phyloP scores from a whole-genome alignment of 2,113 vertebrate species.

The Coreoperca whiteheadi region DNA sequence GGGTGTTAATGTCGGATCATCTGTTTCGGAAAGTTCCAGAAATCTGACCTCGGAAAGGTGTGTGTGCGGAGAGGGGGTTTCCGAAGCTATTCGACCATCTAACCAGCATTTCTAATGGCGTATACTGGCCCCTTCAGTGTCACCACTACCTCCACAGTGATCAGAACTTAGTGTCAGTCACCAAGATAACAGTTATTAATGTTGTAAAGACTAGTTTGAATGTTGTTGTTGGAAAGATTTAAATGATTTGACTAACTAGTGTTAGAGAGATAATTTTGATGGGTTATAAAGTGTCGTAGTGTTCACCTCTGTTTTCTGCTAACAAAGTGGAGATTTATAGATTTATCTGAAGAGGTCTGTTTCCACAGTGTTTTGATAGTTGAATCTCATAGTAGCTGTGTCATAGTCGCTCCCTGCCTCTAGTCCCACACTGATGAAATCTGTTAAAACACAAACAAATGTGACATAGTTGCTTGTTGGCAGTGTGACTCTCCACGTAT shows the following conservation, averaged over 20 bases:
- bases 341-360: background rate
- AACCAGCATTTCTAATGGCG: background rate
- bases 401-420: background rate
- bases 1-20: background rate
- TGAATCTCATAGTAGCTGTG: background rate
- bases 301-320: constrained; percentile 19
- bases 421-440: background rate
- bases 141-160: constrained; percentile 45
- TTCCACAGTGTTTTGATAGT: background rate
- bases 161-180: constrained; percentile 1
- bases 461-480: background rate
- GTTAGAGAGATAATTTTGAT: constrained; percentile 1
- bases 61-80: background rate
- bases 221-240: background rate
- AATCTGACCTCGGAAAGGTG: background rate
- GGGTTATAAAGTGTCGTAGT: background rate
- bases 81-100: background rate
- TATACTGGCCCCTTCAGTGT: background rate
- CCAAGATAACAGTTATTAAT: background rate
- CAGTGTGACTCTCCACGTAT: background rate
- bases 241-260: background rate
- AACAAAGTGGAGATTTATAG: background rate
- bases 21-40: background rate
- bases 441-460: background rate
- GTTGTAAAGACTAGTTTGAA: constrained; percentile 12